Evolutionary conservation across 1,140 invertebrate genomes (phyloP).

Genomic region (Caenorhabditis tropicalis): DNA sequence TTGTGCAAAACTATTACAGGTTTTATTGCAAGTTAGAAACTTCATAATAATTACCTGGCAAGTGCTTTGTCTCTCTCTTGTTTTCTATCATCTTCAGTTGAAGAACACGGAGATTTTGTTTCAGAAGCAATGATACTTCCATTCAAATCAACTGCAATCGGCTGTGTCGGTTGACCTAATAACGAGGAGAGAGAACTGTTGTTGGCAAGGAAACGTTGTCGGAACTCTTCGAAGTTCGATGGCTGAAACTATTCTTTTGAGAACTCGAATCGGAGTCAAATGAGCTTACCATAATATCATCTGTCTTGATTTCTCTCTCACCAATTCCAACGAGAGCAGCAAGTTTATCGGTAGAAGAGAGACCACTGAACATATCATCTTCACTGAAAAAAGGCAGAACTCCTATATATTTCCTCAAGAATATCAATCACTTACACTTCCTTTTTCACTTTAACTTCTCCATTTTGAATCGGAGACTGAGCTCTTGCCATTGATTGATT

Average conservation of each 20-base stretch:
- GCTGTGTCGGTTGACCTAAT: neutral
- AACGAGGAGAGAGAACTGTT: neutral
- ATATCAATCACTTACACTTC: neutral
- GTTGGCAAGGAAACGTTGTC: neutral
- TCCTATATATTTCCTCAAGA: neutral
- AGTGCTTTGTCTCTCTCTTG: conserved; percentile 29
- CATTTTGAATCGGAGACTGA: neutral
- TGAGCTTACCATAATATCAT: neutral
- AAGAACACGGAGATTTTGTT: conserved; percentile 20
- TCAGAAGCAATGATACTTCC: conserved; percentile 29
- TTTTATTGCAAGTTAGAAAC: neutral
- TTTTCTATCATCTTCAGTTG: conserved; percentile 30
- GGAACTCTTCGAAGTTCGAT: conserved; percentile 11
- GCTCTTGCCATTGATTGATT: conserved; percentile 40
- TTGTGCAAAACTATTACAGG: too few relatives aligned
- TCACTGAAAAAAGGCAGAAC: neutral
- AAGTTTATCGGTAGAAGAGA: conserved; percentile 51
- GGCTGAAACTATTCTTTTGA: neutral
- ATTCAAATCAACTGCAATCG: conserved; percentile 3
- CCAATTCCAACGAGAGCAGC: conserved; percentile 53
- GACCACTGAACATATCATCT: conserved; percentile 47
- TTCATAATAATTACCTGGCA: neutral
- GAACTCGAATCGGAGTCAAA: neutral
- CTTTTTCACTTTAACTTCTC: neutral
- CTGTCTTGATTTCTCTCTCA: neutral